phyloP scores from a whole-genome alignment of 2,888 invertebrate genomes.

The Stenolophus ochropezus region DNA sequence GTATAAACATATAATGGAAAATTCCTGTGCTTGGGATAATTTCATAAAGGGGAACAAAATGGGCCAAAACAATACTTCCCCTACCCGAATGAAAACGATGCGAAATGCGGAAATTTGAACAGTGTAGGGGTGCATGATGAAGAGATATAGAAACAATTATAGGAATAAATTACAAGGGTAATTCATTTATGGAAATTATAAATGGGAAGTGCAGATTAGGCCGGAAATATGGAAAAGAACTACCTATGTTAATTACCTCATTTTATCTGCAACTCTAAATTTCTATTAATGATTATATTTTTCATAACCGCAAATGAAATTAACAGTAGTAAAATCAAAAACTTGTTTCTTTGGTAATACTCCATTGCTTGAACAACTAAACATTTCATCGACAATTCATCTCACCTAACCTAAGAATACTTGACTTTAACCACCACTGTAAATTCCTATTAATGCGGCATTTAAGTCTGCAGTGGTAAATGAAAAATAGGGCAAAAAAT shows the following conservation, averaged over 20 bases:
- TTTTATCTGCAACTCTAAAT: constrained; percentile 5
- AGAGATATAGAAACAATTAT: constrained; percentile 33
- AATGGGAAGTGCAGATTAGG: neutral
- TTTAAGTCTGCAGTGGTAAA: neutral
- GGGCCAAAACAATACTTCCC: neutral
- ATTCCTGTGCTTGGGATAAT: neutral
- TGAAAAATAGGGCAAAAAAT: constrained; percentile 6
- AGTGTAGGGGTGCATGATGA: constrained; percentile 10
- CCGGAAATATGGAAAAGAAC: neutral
- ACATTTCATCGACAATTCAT: neutral
- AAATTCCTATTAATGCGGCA: neutral
- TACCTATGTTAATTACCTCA: neutral
- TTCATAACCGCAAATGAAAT: too few relatives aligned
- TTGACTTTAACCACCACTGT: neutral
- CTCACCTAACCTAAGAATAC: too few relatives aligned
- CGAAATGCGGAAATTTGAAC: neutral
- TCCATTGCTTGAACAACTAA: too few relatives aligned
- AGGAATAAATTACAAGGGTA: neutral
- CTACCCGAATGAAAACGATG: neutral
- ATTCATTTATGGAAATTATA: constrained; percentile 27
- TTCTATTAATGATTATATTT: too few relatives aligned
- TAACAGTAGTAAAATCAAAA: too few relatives aligned
- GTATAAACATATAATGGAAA: too few relatives aligned
- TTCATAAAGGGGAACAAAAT: neutral
- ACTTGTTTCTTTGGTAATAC: too few relatives aligned